Percentiles rank a stretch among this genome's conserved stretches.
Evolutionary conservation across 2,888 invertebrate species (phyloP).

Genomic region (Limnephilus marmoratus): DNA sequence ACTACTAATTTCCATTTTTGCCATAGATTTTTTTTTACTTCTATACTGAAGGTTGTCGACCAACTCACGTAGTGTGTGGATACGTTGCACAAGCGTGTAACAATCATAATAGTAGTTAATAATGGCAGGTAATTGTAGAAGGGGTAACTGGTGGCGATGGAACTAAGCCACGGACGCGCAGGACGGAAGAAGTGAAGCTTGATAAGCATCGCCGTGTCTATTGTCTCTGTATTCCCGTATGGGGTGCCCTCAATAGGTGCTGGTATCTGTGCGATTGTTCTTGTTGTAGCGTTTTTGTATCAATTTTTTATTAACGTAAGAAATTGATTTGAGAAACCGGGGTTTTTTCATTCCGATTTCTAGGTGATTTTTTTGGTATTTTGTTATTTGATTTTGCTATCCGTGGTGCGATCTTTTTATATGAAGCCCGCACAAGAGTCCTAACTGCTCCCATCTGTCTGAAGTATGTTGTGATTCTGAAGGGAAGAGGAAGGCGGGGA

Average conservation of each 20-base stretch:
- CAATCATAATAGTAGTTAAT: neutral
- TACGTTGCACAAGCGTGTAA: neutral
- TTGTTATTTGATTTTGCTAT: neutral
- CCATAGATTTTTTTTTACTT: neutral
- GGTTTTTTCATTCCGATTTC: neutral
- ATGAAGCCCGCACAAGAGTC: neutral
- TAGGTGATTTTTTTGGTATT: neutral
- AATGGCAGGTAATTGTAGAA: neutral
- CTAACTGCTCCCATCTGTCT: neutral
- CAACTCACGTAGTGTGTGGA: neutral
- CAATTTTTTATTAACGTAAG: neutral
- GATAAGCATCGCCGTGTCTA: neutral
- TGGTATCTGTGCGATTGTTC: neutral
- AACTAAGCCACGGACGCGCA: slow-evolving; percentile 34
- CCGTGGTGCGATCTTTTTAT: neutral
- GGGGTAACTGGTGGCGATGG: neutral
- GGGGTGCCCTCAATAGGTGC: neutral
- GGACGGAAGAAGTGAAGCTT: neutral
- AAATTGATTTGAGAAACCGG: neutral
- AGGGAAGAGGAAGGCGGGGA: neutral
- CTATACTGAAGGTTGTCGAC: neutral
- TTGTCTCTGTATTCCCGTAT: neutral
- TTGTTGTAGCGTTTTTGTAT: neutral
- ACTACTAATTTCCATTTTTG: neutral
- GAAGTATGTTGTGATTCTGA: neutral